Percentiles rank a stretch among this genome's conserved stretches.
Conservation (phyloP, 2,888 invertebrate species). For the Tachystola acroxantha region DNA sequence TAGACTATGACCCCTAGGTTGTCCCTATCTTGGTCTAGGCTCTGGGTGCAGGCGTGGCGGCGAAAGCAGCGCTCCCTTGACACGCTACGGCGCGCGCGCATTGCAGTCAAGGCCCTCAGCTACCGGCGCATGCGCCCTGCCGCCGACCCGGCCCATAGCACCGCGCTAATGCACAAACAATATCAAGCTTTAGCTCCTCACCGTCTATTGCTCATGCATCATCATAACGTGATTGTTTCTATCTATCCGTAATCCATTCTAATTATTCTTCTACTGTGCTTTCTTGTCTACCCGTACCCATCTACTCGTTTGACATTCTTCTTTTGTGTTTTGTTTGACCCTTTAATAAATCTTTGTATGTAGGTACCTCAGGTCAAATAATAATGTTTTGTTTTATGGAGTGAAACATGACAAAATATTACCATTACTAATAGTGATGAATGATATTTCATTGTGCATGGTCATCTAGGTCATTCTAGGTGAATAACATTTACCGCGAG, state of each 20-base stretch:
- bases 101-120: conserved; percentile 71
- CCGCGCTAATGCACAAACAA: conserved; percentile 43
- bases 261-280: too few species aligned
- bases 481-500: neutral
- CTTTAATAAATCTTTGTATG: too few species aligned
- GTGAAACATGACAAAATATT: too few species aligned
- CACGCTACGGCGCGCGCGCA: conserved; percentile 74
- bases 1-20: neutral
- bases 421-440: too few species aligned
- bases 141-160: conserved; percentile 33
- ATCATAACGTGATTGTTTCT: neutral
- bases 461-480: neutral
- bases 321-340: too few species aligned
- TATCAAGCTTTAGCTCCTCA: conserved; percentile 17
- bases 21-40: conserved; percentile 26
- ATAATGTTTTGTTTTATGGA: too few species aligned
- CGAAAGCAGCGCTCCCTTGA: conserved; percentile 78
- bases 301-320: too few species aligned
- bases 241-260: neutral
- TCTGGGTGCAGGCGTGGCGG: conserved; percentile 59
- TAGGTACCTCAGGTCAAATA: too few species aligned
- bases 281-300: too few species aligned
- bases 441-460: neutral
- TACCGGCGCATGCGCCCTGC: conserved; percentile 34
- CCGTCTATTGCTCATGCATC: neutral